Base-by-base conservation (phyloP, 1,140 invertebrate species). In the Heliconius congener region DNA sequence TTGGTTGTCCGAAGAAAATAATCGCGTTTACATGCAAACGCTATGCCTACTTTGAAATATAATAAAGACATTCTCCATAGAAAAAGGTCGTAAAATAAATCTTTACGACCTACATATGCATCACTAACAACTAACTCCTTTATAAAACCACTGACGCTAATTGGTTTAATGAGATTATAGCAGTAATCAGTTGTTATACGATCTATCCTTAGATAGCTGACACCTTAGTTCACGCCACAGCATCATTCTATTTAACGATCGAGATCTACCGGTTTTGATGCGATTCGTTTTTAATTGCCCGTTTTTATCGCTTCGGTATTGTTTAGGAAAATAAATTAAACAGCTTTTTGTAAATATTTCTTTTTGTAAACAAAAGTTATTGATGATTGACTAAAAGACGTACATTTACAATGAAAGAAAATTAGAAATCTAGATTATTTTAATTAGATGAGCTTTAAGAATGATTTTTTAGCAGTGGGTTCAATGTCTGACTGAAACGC, bases 91-190 rank as follows among this genome's bases (percentile, higher is more conserved):
- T 90, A 90, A 91, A 88, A 87, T 86, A 81, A 83, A 82, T 84
- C 80, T 91, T 93, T 91, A 91, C 89, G 88, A 90, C 83, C 78
- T 84, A 86, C 84, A 88, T 81, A 86, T 81, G 79, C 78, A 75
- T 66, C 82, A 37, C 76, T 81, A 80, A 75, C 82, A 78, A 84
- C 82, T 86, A 78, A 84, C 82, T 86, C 85, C 87, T 90, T 89
- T 87, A 81, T 81, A 73, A 77, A 87, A 87, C 88, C 82, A 87
- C 88, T 92, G 87, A 90, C 87, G 88, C 90, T 93, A 92, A 93
- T 93, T 93, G 92, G 86, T 88, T 84, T 91, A 92, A 91, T 88
- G 87, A 93, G 87, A 90, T 91, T 91, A 91, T 87, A 82, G 82
- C 82, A 57, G 77, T 89, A 89, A 90, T 89, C 85, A 87, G 79